Evolutionary conservation across 2,113 vertebrate species (phyloP).

Genomic region (Abramis brama): DNA sequence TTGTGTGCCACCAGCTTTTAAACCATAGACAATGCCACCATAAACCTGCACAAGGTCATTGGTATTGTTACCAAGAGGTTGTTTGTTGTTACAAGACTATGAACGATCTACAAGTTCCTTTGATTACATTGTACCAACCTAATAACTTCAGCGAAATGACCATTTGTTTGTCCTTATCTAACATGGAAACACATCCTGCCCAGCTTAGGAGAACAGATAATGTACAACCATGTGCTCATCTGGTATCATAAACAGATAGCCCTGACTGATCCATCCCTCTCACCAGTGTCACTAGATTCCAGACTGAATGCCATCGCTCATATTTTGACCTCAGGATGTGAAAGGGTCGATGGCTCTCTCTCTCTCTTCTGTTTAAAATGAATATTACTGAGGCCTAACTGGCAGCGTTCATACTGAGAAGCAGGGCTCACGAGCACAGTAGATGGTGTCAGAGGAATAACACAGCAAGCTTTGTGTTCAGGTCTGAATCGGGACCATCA

Average conservation of each 20-base stretch:
- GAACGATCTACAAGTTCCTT: conserved; percentile 15
- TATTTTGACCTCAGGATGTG: conserved; percentile 43
- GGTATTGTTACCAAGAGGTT: neutral
- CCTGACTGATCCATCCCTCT: conserved; percentile 8
- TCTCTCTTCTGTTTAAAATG: conserved; percentile 46
- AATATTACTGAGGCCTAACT: conserved; percentile 44
- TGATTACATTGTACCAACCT: conserved; percentile 30
- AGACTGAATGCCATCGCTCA: conserved; percentile 35
- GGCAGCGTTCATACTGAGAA: conserved; percentile 23
- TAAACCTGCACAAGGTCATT: conserved; percentile 19
- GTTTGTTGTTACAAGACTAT: conserved; percentile 20
- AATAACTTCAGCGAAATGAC: neutral
- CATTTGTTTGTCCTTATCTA: conserved; percentile 39
- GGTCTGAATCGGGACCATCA: conserved; percentile 74
- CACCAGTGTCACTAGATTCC: conserved; percentile 17
- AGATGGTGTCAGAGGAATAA: conserved; percentile 56
- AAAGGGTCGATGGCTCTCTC: conserved; percentile 30
- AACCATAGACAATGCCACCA: neutral
- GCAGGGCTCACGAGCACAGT: conserved; percentile 50
- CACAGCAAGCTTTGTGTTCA: conserved; percentile 62
- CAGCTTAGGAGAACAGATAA: conserved; percentile 8
- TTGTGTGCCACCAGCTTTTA: conserved; percentile 2
- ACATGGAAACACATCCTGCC: conserved; percentile 42
- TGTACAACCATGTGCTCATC: conserved; percentile 27
- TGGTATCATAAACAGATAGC: conserved; percentile 13